These are phyloP conservation scores for Diplodus puntazzo DNA, from an alignment of 2,797 vertebrate species.

Conservation along the genomic window DNA sequence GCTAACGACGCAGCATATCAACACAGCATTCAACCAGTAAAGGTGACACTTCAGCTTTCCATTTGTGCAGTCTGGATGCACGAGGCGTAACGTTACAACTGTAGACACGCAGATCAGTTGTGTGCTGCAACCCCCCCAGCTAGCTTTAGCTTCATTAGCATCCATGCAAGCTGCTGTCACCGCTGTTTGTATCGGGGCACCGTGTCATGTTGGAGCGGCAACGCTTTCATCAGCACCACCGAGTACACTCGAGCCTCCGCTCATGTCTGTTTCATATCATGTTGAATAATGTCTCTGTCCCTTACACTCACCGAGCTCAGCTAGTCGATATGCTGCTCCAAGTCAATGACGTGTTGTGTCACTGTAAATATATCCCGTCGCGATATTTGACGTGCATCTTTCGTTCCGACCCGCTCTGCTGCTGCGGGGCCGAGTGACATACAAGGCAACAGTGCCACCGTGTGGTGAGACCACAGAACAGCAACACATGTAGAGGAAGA, in stretches of 20 bases:
- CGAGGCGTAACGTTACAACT: neutral
- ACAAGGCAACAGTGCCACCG: neutral
- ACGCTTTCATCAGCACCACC: neutral
- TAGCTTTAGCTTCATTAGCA: conserved; percentile 63
- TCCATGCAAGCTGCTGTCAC: neutral
- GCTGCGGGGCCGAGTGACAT: too few species aligned
- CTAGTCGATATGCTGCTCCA: conserved; percentile 21
- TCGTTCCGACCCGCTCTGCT: conserved; percentile 52
- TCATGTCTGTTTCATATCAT: fast-evolving
- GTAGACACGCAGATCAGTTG: neutral
- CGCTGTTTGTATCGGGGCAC: neutral
- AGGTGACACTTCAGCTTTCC: fast-evolving
- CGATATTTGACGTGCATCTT: neutral
- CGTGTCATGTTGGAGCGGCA: neutral
- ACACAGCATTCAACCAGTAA: fast-evolving
- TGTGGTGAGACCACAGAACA: neutral
- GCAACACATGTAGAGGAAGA: neutral
- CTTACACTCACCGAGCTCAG: conserved; percentile 55
- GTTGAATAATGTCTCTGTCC: neutral
- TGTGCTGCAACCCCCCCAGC: neutral
- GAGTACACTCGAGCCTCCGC: fast-evolving
- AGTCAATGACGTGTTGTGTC: conserved; percentile 58
- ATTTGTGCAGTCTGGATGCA: neutral
- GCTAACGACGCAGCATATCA: fast-evolving
- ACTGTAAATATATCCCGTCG: conserved; percentile 48